Evolutionary conservation across 1,140 invertebrate genomes (phyloP).

Genomic region (Ceratosolen solmsi): DNA sequence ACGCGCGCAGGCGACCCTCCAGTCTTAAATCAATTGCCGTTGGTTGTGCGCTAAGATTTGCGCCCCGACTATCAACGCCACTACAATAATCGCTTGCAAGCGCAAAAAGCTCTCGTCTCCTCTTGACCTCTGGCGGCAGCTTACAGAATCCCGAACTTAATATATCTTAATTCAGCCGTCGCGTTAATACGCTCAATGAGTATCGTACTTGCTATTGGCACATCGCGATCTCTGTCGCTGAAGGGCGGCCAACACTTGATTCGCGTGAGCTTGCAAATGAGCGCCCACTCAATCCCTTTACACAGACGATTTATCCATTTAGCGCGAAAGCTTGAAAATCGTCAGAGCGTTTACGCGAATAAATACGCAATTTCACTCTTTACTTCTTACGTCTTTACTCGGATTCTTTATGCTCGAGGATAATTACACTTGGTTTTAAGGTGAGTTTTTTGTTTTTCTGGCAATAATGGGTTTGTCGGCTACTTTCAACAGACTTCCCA

Average conservation of each 20-base stretch:
- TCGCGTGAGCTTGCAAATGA: background rate
- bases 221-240: constrained; percentile 5
- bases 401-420: no score
- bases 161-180: constrained; percentile 12
- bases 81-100: no score
- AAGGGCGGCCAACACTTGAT: background rate
- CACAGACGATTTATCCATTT: background rate
- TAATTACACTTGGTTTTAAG: no score
- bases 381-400: background rate
- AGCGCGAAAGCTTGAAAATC: background rate
- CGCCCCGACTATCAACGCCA: no score
- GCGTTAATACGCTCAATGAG: background rate
- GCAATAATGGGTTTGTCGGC: no score
- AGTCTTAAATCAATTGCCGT: constrained; percentile 41
- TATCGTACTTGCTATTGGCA: constrained; percentile 31
- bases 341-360: background rate
- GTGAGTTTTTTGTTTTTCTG: no score
- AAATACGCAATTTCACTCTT: background rate
- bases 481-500: no score
- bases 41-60: background rate
- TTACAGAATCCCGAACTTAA: background rate
- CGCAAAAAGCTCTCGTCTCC: background rate
- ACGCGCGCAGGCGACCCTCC: constrained; percentile 29
- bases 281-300: background rate
- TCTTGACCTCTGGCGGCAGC: background rate